Evolutionary conservation across 2,888 invertebrate genomes (phyloP).

Genomic region (Shargacucullia verbasci): DNA sequence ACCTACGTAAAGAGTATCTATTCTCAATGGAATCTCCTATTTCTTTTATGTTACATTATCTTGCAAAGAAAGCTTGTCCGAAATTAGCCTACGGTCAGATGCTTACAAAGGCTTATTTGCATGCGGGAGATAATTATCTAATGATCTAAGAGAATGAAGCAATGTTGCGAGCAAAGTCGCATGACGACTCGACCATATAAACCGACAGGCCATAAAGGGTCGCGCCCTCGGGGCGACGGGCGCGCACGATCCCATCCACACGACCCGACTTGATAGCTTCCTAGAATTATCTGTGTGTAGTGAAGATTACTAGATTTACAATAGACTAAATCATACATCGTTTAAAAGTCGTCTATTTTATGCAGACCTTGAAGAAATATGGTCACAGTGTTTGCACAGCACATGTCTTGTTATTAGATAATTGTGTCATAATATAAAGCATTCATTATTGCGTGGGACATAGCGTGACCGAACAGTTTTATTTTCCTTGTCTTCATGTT

Average conservation of each 20-base stretch:
- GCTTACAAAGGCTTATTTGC: conserved; percentile 29
- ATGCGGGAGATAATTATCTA: conserved; percentile 30
- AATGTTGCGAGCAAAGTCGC: conserved; percentile 28
- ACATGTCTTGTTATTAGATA: conserved; percentile 11
- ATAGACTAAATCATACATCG: conserved; percentile 11
- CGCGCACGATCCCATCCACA: conserved; percentile 72
- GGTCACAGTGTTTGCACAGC: conserved; percentile 23
- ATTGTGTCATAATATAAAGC: conserved; percentile 15
- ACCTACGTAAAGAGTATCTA: background rate
- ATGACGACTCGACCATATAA: conserved; percentile 45
- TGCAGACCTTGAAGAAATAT: conserved; percentile 21
- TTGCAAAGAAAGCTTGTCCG: background rate
- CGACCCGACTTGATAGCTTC: conserved; percentile 67
- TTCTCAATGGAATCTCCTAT: background rate
- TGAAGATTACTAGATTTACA: conserved; percentile 34
- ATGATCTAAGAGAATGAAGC: conserved; percentile 25
- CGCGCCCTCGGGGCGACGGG: conserved; percentile 62
- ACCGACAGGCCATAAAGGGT: conserved; percentile 60
- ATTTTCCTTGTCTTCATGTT: conserved; percentile 32
- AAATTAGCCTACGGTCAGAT: conserved; percentile 1
- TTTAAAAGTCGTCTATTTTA: conserved; percentile 3
- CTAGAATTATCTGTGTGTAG: conserved; percentile 62
- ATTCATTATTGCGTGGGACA: conserved; percentile 21
- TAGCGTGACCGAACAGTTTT: conserved; percentile 26
- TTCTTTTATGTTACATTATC: conserved; percentile 4